These are phyloP conservation scores for Helarctos malayanus DNA, from an alignment of 2,797 vertebrate genomes.

Conservation along the genomic window DNA sequence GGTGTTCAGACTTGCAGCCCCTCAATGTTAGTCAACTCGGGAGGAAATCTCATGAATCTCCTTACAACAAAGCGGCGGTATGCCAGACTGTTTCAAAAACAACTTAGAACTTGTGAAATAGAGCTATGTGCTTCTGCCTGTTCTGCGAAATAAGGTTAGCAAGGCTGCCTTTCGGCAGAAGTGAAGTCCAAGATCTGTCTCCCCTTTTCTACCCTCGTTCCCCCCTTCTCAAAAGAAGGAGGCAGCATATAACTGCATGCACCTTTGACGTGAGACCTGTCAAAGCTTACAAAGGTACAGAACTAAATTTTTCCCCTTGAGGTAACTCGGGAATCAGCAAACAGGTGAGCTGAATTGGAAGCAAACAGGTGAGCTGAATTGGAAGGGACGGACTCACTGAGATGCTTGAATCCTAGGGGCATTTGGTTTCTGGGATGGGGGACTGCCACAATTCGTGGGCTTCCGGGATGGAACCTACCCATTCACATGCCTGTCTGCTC, in stretches of 20 bases:
- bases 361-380: not conserved
- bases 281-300: not conserved
- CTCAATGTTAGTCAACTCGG: not conserved
- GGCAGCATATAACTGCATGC: not conserved
- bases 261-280: not conserved
- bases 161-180: not conserved
- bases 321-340: not conserved
- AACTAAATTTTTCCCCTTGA: not conserved
- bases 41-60: not conserved
- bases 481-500: not conserved
- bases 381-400: not conserved
- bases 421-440: not conserved
- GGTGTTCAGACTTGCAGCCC: not conserved
- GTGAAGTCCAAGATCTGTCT: not conserved
- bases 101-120: not conserved
- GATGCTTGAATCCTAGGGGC: not conserved
- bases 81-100: conserved; percentile 1
- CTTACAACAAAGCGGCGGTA: not conserved
- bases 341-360: not conserved
- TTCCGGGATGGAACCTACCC: not conserved
- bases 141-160: not conserved
- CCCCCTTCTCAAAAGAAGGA: not conserved
- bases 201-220: not conserved
- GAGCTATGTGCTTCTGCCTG: not conserved
- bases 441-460: not conserved